A percentile compares a stretch with the other conserved stretches of the same genome.
Evolutionary conservation across 2,113 vertebrate genomes (phyloP).

Genomic region (Centropus unirufus): DNA sequence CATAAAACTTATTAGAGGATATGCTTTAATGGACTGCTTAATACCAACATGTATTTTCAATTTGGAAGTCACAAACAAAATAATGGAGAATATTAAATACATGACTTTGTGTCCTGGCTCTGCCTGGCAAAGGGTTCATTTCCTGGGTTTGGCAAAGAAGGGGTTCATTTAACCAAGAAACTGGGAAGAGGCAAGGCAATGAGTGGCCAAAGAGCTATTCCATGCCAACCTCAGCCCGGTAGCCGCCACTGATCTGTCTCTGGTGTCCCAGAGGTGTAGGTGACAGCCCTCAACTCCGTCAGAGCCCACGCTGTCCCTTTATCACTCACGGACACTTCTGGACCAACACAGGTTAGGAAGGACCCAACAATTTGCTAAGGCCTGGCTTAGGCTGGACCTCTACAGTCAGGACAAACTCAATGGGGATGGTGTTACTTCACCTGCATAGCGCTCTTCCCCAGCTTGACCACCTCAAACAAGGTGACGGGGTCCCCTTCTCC

Average conservation of each 20-base stretch:
- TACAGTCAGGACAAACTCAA: neutral
- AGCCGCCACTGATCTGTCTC: neutral
- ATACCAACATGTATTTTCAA: neutral
- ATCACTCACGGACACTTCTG: neutral
- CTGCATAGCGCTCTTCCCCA: constrained; percentile 98
- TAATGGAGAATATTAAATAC: neutral
- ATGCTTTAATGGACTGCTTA: neutral
- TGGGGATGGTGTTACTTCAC: constrained; percentile 65
- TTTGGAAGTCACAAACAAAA: neutral
- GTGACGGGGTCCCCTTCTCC: constrained; percentile 93
- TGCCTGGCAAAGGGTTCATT: no score
- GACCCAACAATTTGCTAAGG: neutral
- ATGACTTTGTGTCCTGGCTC: neutral
- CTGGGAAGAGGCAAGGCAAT: no score
- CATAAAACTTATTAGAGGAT: neutral
- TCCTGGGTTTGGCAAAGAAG: no score
- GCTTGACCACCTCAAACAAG: constrained; percentile 93
- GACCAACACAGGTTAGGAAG: neutral
- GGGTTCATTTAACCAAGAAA: no score
- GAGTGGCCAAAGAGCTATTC: no score
- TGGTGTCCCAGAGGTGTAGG: neutral
- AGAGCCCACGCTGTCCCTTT: neutral
- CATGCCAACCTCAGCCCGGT: no score
- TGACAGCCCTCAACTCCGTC: neutral
- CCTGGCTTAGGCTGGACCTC: neutral